phyloP scores from a whole-genome alignment of 1,140 invertebrate genomes.

The Drosophila subpulchrella region DNA sequence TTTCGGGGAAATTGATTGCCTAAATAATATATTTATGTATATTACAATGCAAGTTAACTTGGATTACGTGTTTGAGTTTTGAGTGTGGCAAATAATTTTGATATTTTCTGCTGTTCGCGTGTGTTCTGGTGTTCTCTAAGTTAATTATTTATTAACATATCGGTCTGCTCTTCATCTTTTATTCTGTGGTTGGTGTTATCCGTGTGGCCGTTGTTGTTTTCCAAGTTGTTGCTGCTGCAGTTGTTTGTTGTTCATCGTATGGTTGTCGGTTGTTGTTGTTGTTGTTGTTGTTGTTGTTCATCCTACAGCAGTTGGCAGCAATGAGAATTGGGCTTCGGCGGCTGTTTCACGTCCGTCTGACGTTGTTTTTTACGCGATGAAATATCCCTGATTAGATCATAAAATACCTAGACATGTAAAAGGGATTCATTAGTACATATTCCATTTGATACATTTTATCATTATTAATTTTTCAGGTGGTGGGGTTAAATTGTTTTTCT shows the following conservation, averaged over 20 bases:
- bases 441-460: neutral
- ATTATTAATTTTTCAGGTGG: constrained; percentile 9
- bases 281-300: constrained; percentile 6
- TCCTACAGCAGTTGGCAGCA: constrained; percentile 84
- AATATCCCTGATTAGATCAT: constrained; percentile 85
- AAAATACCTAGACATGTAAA: constrained; percentile 74
- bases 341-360: constrained; percentile 83
- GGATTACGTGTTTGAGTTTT: constrained; percentile 24
- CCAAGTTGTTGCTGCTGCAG: constrained; percentile 37
- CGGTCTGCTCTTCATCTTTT: constrained; percentile 25
- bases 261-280: constrained; percentile 7
- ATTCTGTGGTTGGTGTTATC: constrained; percentile 37
- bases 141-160: constrained; percentile 47
- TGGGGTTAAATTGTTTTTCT: constrained; percentile 42
- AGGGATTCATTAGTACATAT: neutral
- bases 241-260: constrained; percentile 17
- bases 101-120: constrained; percentile 32
- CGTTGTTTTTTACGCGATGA: constrained; percentile 84
- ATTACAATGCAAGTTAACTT: constrained; percentile 45
- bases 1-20: constrained; percentile 24
- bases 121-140: constrained; percentile 29
- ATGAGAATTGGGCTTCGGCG: constrained; percentile 81
- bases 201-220: constrained; percentile 51
- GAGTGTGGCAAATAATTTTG: constrained; percentile 62
- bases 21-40: constrained; percentile 55